phyloP scores from a whole-genome alignment of 2,888 invertebrate species.

The Drosophila ezoana region DNA sequence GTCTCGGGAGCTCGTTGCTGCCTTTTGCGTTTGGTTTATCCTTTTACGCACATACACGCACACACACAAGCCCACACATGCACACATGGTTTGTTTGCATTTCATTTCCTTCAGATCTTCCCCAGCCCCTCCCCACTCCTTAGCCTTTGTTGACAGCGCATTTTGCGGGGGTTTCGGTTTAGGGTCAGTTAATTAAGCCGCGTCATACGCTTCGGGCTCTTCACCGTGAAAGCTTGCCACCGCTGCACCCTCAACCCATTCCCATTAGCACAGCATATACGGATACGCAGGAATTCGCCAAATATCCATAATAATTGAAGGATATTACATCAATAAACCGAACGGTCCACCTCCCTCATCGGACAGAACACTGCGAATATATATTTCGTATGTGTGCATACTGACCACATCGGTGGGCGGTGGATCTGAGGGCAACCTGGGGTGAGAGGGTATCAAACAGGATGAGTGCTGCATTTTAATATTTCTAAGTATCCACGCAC shows the following conservation, averaged over 20 bases:
- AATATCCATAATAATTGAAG: slow-evolving; percentile 83
- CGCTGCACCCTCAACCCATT: slow-evolving; percentile 50
- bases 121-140: background rate
- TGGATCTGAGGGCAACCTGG: background rate
- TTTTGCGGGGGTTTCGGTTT: slow-evolving; percentile 31
- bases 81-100: slow-evolving; percentile 69
- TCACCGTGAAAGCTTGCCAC: background rate
- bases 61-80: slow-evolving; percentile 19
- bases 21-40: slow-evolving; percentile 56
- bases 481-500: slow-evolving; percentile 78
- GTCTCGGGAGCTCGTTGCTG: slow-evolving; percentile 38
- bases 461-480: slow-evolving; percentile 79
- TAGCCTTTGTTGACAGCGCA: slow-evolving; percentile 54
- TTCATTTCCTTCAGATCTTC: slow-evolving; percentile 73
- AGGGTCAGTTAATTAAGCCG: slow-evolving; percentile 75
- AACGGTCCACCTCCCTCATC: slow-evolving; percentile 20
- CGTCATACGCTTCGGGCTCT: slow-evolving; percentile 35
- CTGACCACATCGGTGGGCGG: slow-evolving; percentile 27
- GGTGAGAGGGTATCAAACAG: slow-evolving; percentile 17
- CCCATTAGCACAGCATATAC: slow-evolving; percentile 16
- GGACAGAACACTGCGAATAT: slow-evolving; percentile 14
- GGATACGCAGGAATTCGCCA: slow-evolving; percentile 72
- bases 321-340: slow-evolving; percentile 83
- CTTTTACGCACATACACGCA: slow-evolving; percentile 48
- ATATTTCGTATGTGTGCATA: slow-evolving; percentile 20